Conservation (phyloP, 2,113 vertebrate genomes). For the Dinomys branickii region DNA sequence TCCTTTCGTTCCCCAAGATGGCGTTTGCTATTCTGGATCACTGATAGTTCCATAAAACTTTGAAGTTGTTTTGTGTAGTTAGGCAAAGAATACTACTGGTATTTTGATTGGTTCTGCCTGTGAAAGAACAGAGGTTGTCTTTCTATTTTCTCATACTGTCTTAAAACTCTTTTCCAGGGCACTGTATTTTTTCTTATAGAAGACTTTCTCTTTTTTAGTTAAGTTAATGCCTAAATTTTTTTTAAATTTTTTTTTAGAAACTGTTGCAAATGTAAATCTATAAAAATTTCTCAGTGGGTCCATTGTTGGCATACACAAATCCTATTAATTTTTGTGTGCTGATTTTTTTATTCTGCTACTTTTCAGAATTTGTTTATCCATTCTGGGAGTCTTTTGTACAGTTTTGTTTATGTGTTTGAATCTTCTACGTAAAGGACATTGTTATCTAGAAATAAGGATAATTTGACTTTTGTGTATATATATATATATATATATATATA, state of each 20-base stretch:
- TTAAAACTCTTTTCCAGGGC: background rate
- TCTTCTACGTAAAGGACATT: background rate
- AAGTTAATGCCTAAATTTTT: background rate
- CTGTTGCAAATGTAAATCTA: background rate
- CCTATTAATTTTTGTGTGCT: background rate
- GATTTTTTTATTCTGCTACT: background rate
- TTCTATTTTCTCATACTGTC: background rate
- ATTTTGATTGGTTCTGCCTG: background rate
- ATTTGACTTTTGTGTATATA: background rate
- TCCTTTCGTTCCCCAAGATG: background rate
- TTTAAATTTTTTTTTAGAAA: background rate
- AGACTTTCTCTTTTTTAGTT: background rate
- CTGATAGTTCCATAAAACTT: background rate
- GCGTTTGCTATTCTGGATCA: background rate
- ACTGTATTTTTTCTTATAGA: background rate
- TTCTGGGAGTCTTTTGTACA: background rate
- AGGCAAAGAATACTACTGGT: background rate
- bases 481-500: too few species aligned
- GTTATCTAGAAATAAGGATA: background rate
- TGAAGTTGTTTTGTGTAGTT: background rate
- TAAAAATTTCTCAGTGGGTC: background rate
- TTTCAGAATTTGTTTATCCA: background rate
- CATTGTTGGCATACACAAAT: background rate
- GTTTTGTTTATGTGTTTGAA: background rate
- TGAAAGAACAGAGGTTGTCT: background rate